A percentile compares a stretch with the other conserved stretches of the same genome.
phyloP scores from a whole-genome alignment of 2,797 vertebrate genomes.

The Phaenicophaeus curvirostris region DNA sequence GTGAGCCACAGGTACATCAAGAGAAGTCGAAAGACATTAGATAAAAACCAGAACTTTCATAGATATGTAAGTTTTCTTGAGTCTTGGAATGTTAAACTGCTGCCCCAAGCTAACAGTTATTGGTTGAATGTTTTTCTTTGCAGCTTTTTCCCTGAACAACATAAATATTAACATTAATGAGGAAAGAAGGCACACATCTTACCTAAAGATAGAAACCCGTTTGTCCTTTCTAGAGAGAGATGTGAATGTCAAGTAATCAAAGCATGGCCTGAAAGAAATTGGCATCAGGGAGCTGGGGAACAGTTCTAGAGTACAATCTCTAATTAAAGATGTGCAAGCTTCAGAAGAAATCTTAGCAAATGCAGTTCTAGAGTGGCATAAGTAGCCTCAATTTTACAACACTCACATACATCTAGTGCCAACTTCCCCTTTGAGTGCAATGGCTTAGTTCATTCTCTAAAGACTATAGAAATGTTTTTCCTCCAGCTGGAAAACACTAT shows the following conservation, averaged over 20 bases:
- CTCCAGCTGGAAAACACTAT: constrained; percentile 32
- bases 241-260: not conserved
- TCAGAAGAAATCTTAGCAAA: not conserved
- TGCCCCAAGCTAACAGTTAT: not conserved
- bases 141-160: not conserved
- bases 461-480: not conserved
- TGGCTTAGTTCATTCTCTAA: not conserved
- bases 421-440: not conserved
- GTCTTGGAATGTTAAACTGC: not conserved
- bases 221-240: not conserved
- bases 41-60: not conserved
- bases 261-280: not conserved
- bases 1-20: rapidly evolving
- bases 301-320: not conserved
- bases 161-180: not conserved
- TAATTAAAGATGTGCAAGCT: not conserved
- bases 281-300: not conserved
- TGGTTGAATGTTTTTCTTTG: not conserved
- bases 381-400: not conserved
- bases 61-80: not conserved
- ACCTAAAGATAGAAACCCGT: not conserved
- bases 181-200: not conserved
- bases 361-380: not conserved
- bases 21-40: not conserved
- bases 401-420: not conserved